Evolutionary conservation across 2,113 vertebrate genomes (phyloP), one percentile per base, ranked within the genome.

Genomic region (Hippopotamus amphibius): DNA sequence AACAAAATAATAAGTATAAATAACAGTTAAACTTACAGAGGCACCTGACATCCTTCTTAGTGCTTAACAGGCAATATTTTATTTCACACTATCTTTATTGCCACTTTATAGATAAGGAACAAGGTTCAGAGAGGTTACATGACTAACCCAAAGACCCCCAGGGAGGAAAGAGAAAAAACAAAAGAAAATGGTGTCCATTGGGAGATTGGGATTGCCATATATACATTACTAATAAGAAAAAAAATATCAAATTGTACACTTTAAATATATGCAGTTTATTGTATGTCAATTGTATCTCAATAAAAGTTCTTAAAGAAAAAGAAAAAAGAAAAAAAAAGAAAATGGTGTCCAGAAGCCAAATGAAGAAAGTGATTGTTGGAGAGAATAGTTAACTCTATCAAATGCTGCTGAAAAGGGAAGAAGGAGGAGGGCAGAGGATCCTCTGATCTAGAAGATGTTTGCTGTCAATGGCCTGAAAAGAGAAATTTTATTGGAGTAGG

Each of bases 21-120:
- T 77, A 79, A 85, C 14, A 71, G 68, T 53, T 65, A 96, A 65
- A 79, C 48, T 92, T 91, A 61, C 33, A 89, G 68, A 76, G 66
- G 50, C 77, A 16, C 30, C 21, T 0, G 1, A 14, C 53, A 69
- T 61, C n/a, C 0, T 69, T 83, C 59, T 76, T 66, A 28, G 43
- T 43, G 43, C 21, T 53, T 76, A 68, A 61, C 7, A 91, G 30
- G 19, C 82, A 46, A 8, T 87, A 82, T 10, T 66, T 81, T 53
- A 59, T 41, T 72, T 59, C 80, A 59, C 17, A 19, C n/a, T 57
- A 66, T 17, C 33, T 77, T 72, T 59, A 82, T 30, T 48, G n/a
- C 28, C 33, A 59, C 41, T 63, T 92, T 63, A 83, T 19, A 83
- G 22, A 88, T 11, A 17, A 81, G 48, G 19, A 80, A 92, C 61